Evolutionary conservation across 2,797 vertebrate genomes (phyloP).

Genomic region (Martes flavigula): DNA sequence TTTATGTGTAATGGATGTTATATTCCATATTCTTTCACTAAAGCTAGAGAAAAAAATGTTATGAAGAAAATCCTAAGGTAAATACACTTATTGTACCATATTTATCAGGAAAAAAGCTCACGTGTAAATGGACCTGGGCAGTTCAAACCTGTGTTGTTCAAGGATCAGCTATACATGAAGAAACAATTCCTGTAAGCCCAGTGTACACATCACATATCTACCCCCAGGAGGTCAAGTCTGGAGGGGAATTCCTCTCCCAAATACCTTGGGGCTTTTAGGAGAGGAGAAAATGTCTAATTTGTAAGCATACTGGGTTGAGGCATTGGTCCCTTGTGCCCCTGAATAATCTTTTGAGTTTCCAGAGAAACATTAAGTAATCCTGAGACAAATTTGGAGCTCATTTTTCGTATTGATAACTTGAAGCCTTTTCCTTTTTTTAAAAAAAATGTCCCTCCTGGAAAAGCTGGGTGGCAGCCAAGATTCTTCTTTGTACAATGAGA

Average conservation of each 20-base stretch:
- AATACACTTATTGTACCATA: background rate
- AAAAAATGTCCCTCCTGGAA: background rate
- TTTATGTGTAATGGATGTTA: background rate
- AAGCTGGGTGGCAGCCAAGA: background rate
- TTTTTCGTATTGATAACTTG: constrained; percentile 19
- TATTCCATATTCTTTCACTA: background rate
- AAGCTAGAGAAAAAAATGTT: background rate
- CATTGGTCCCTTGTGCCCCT: background rate
- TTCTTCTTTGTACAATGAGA: constrained; percentile 29
- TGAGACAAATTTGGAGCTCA: constrained; percentile 4
- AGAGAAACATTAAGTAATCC: constrained; percentile 8
- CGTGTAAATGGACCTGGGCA: background rate
- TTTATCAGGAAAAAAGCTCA: background rate
- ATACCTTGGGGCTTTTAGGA: background rate
- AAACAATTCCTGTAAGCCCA: background rate
- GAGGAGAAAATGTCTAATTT: background rate
- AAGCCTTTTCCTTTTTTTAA: background rate
- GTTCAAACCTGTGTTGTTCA: background rate
- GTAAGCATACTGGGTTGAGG: background rate
- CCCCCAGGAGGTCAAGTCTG: background rate
- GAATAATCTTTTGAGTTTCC: background rate
- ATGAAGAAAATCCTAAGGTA: background rate
- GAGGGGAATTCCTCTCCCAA: background rate
- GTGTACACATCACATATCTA: background rate
- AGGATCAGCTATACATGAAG: background rate